Base-by-base conservation (phyloP, 2,888 invertebrate species). In the Athalia cordata region DNA sequence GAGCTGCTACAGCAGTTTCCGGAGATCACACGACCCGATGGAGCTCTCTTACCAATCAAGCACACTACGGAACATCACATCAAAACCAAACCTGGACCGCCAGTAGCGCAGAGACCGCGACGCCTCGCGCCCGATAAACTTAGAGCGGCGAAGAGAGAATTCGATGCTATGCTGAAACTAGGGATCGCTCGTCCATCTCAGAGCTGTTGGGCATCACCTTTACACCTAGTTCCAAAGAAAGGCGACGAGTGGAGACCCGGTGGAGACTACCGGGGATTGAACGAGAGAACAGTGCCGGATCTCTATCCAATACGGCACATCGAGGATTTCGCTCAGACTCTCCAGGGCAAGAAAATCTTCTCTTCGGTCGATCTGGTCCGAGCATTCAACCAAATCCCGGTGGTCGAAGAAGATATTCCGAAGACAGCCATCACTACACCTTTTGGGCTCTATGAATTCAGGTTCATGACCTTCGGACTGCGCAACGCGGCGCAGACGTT, bases 351-450 rank as follows among this genome's bases (percentile, higher is more conserved):
- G 6, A 81, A 43, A 3, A 77, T 85, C 6, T 87, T 84, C 70
- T 84, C 83, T 0, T 82, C 77, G 0, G 70, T 85, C 3, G 84
- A 87, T 79, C 75, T 87, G 7, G 80, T 80, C 0, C 64, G 79
- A 5, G 87, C 86, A 0, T 88, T 81, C 67, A 81, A 85, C 61
- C 86, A 87, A 29, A 86, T 90, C 13, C 87, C 85, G 0, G 83
- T 88, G 3, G 80, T 79, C 0, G 74, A 80, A n/a, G 84, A 81
- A 1, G 86, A 87, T 78, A 79, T 88, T 6, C 78, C 43, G 0
- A 88, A 88, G 64, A 87, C 87, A 0, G 87, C 85, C 0, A 82
- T 87, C 4, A 84, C 77, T 0, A 87, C 86, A 8, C 86, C 87
- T 0, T 87, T 87, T 74, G 85, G 86, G 5, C 79, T 87, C 2